A percentile compares a stretch with the other conserved stretches of the same genome.
Evolutionary conservation across 2,888 invertebrate species (phyloP).

Genomic region (Limenitis camilla): DNA sequence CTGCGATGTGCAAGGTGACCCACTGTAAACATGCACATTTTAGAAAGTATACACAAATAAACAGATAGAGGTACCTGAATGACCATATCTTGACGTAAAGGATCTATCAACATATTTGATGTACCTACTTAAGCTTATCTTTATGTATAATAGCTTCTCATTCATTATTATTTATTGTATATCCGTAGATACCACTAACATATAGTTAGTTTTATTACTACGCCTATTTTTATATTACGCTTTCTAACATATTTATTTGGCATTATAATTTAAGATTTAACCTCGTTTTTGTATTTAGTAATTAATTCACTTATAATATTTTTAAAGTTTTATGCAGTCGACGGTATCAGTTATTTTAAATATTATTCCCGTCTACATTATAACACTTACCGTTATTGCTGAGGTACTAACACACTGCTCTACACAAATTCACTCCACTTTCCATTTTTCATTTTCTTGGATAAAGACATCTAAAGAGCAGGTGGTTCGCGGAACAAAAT

Average conservation of each 20-base stretch:
- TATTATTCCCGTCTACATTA: constrained; percentile 48
- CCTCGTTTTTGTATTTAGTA: too few species aligned
- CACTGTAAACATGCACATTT: constrained; percentile 15
- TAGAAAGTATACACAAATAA: constrained; percentile 17
- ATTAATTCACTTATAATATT: not conserved
- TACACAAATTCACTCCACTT: constrained; percentile 69
- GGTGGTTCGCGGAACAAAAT: constrained; percentile 58
- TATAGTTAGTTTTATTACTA: not conserved
- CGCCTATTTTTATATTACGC: not conserved
- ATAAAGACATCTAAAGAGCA: constrained; percentile 49
- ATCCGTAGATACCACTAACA: constrained; percentile 21
- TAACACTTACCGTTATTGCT: constrained; percentile 49
- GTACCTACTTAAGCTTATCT: not conserved
- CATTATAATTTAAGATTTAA: too few species aligned
- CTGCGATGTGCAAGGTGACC: constrained; percentile 2
- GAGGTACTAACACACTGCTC: constrained; percentile 58
- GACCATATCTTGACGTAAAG: constrained; percentile 4
- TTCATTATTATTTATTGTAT: constrained; percentile 7
- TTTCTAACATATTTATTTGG: not conserved
- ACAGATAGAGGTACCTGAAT: not conserved
- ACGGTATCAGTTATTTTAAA: constrained; percentile 35
- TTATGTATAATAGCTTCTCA: constrained; percentile 2
- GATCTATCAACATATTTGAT: constrained; percentile 2
- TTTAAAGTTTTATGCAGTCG: constrained; percentile 41
- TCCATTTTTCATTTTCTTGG: constrained; percentile 70